These are phyloP conservation scores for Cygnus olor DNA, from an alignment of 2,797 vertebrate species.

Conservation along the genomic window DNA sequence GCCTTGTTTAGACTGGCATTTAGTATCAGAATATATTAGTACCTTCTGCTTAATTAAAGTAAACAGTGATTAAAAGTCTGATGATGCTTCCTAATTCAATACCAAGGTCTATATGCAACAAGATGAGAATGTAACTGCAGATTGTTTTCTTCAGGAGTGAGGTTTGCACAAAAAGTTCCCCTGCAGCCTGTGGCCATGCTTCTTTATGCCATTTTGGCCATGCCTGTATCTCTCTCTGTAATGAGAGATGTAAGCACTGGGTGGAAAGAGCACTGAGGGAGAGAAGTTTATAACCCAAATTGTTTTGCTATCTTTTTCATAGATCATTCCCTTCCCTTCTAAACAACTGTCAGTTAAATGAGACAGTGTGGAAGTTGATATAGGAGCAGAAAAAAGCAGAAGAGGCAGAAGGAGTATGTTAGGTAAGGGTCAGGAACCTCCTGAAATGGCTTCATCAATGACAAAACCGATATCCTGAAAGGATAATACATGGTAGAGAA, in stretches of 20 bases:
- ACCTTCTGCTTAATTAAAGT: constrained; percentile 37
- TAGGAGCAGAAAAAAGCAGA: not conserved
- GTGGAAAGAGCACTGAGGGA: not conserved
- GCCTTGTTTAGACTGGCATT: constrained; percentile 42
- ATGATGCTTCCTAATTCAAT: constrained; percentile 39
- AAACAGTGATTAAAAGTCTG: constrained; percentile 58
- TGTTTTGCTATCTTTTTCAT: not conserved
- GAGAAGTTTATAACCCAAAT: not conserved
- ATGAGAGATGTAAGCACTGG: not conserved
- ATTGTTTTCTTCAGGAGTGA: not conserved
- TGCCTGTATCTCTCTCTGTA: not conserved
- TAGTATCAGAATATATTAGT: constrained; percentile 44
- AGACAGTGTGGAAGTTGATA: not conserved
- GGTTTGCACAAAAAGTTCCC: not conserved
- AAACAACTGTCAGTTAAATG: not conserved
- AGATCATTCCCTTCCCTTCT: not conserved
- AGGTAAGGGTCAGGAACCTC: not conserved
- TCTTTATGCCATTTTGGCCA: not conserved
- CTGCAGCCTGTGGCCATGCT: not conserved
- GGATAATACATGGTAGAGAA: not conserved
- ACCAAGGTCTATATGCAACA: not conserved
- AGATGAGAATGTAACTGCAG: not conserved
- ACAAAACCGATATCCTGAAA: not conserved
- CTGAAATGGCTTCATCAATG: not conserved
- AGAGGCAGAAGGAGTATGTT: not conserved